phyloP scores from a whole-genome alignment of 2,797 vertebrate genomes.

The Tangara arthus region DNA sequence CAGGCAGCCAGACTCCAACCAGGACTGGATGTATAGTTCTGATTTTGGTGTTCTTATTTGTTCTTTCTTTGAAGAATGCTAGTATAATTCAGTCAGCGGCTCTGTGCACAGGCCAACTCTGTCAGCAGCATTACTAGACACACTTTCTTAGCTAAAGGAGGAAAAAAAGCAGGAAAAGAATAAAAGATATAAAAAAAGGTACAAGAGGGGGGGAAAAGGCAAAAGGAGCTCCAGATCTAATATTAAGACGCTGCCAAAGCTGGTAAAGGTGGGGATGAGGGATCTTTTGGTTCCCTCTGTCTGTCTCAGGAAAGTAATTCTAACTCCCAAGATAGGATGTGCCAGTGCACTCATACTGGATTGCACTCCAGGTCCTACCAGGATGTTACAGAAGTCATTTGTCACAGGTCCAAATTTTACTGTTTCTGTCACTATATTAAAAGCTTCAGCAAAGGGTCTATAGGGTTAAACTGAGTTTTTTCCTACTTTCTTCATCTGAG shows the following conservation, averaged over 20 bases:
- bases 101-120: background rate
- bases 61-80: background rate
- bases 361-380: background rate
- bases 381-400: background rate
- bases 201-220: rapidly evolving
- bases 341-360: rapidly evolving
- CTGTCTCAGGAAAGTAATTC: background rate
- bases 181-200: background rate
- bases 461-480: background rate
- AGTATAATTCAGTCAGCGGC: background rate
- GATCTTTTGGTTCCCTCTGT: background rate
- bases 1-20: background rate
- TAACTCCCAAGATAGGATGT: background rate
- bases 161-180: background rate
- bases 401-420: background rate
- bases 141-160: background rate
- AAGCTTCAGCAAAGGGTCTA: background rate
- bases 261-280: background rate
- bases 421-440: background rate
- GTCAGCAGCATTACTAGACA: background rate
- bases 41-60: background rate
- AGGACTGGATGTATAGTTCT: background rate
- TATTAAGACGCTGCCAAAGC: background rate
- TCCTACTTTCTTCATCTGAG: background rate
- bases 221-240: background rate